Conservation (phyloP, 2,888 invertebrate species). For the Rambutsinella grinnellia region DNA sequence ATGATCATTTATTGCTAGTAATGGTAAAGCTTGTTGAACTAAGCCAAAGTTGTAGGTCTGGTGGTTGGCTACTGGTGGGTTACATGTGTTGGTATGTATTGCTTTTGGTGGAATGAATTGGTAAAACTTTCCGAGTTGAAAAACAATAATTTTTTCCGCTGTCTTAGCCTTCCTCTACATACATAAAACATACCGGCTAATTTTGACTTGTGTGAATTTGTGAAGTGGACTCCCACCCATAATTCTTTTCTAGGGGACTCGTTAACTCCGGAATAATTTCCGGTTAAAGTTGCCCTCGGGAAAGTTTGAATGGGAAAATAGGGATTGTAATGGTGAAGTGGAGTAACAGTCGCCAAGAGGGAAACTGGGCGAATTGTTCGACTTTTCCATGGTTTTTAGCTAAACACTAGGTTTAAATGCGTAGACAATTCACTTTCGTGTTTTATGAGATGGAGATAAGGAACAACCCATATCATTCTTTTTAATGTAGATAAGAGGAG, state of each 20-base stretch:
- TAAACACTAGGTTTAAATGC: background rate
- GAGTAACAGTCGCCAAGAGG: background rate
- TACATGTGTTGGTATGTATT: too few species aligned
- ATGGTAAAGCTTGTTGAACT: too few species aligned
- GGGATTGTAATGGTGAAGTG: background rate
- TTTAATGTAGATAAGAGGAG: background rate
- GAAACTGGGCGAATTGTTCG: background rate
- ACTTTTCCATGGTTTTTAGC: background rate
- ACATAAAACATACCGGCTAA: too few species aligned
- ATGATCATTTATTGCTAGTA: background rate
- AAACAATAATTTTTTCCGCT: too few species aligned
- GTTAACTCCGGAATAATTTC: slow-evolving; percentile 35
- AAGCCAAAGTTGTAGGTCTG: too few species aligned
- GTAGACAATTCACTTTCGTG: background rate
- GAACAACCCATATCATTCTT: too few species aligned
- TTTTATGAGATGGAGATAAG: background rate
- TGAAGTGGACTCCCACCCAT: too few species aligned
- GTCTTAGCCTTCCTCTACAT: too few species aligned
- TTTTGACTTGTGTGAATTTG: too few species aligned
- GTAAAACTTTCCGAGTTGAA: too few species aligned
- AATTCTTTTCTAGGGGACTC: slow-evolving; percentile 2
- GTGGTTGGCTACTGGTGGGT: too few species aligned
- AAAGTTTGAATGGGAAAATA: background rate
- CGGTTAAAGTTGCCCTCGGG: slow-evolving; percentile 31
- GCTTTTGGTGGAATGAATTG: too few species aligned